These are phyloP conservation scores for Strigamia maritima DNA, from an alignment of 2,888 invertebrate species.

Conservation along the genomic window DNA sequence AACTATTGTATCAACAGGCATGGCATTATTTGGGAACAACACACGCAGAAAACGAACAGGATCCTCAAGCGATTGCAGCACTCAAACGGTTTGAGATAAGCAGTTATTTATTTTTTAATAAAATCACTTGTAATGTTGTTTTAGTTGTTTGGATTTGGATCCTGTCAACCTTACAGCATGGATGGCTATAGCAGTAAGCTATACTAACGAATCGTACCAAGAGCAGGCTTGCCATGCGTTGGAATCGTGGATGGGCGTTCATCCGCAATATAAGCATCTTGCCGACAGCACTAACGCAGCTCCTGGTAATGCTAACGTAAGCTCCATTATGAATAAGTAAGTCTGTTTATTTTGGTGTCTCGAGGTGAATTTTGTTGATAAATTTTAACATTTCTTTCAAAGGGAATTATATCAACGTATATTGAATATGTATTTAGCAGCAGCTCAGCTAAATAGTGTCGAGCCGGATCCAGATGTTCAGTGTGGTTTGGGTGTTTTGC, in stretches of 20 bases:
- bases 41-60: conserved; percentile 97
- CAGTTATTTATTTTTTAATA: background rate
- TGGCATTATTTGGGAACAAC: conserved; percentile 87
- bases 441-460: conserved; percentile 71
- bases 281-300: conserved; percentile 50
- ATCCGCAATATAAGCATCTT: conserved; percentile 77
- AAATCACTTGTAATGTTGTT: conserved; percentile 27
- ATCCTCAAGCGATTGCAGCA: conserved; percentile 73
- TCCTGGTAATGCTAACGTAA: conserved; percentile 45
- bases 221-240: conserved; percentile 82
- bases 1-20: conserved; percentile 48
- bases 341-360: background rate
- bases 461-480: conserved; percentile 83
- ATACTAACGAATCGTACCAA: conserved; percentile 92
- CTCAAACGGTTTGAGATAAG: background rate
- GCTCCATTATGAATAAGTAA: conserved; percentile 51
- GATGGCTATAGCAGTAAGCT: conserved; percentile 87
- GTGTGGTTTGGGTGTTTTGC: conserved; percentile 89
- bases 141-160: conserved; percentile 68
- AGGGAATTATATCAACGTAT: conserved; percentile 64
- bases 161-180: conserved; percentile 77
- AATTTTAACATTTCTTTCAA: conserved; percentile 35
- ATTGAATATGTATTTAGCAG: conserved; percentile 65
- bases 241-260: conserved; percentile 56
- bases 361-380: background rate